Base-by-base conservation (phyloP, 2,888 invertebrate species). In the Stomorhina lunata region DNA sequence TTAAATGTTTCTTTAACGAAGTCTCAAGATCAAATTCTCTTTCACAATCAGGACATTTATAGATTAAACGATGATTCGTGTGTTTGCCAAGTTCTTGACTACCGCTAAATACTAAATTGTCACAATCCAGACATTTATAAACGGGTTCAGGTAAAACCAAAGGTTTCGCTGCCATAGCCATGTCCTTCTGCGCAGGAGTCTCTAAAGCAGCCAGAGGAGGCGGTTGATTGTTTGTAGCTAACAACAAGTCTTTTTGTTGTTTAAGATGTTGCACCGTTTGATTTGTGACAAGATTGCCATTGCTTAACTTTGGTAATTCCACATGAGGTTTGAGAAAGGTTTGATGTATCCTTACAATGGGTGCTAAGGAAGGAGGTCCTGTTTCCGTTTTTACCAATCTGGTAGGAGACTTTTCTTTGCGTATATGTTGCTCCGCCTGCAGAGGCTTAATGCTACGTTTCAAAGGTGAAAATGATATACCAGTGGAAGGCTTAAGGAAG, bases 101-200 rank as follows among this genome's bases (percentile, higher is more conserved):
- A 7, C 85, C 88, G 5, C 86, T 86, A 61, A 91, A 78, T 27
- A 89, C 73, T 50, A 87, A 34, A 15, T 86, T 87, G 37, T 88
- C 86, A 81, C 91, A 91, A 79, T 90, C 88, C 20, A 90, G 85
- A 78, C 91, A 91, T 85, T 90, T 90, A 78, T 88, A 90, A 4
- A 88, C 25, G n/a, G 84, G 83, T 37, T 85, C 85, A 0, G 81
- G 75, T 1, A 78, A 27, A 6, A 78, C 48, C 2, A 72, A 29
- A 6, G 29, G 10, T 72, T 81, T 81, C 6, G 27, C 1, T n/a
- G 20, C 22, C 34, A 71, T 1, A 17, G 53, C 79, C 10, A 79
- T 80, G 15, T 32, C 59, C 34, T 75, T 79, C n/a, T n/a, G n/a
- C 17, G 7, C 10, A 10, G 69, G 10, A 0, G 45, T 29, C 17